Evolutionary conservation across 2,797 vertebrate genomes (phyloP), one percentile per base, ranked within the genome.

Genomic region (Mormyrops boulengeri): DNA sequence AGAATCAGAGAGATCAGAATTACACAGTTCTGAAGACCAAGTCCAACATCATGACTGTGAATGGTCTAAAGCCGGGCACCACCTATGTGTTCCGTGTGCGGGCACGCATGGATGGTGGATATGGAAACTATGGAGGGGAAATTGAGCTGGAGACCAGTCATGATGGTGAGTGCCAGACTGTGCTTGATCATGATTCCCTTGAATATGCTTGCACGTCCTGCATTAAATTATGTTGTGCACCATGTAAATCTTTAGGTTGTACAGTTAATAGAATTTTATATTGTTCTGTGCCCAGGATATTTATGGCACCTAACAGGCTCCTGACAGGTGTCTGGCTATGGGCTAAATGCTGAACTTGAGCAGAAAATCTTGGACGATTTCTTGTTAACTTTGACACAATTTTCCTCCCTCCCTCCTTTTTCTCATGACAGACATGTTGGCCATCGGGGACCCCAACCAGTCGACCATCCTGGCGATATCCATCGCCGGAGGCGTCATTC

Each of bases 1-100:
- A 97, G 97, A 97, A 97, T 93, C 97, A 97, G 93, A 94, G 95
- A 60, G 96, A 97, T 89, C 97, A 97, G 93, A 97, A 97, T 93
- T 97, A 97, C 93, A 97, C 96, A 0, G 96, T 97, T 34, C 82
- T 97, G 93, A 97, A 96, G 94, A 97, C 97, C 14, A 95, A 95
- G 92, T 96, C 96, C 87, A 96, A 96, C 93, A 95, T 95, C 93
- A 97, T 97, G 97, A 97, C 96, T 0, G 96, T 97, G 88, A 96
- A 97, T 2, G 97, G 97, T 11, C 94, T 97, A 17, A 97, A 97
- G 92, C 96, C 96, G 0, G 96, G 96, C 44, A 97, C 96, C 91
- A 96, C 95, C 34, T 97, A 97, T 0, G 95, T 97, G 90, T 97
- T 97, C 93, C 93, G 96, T 91, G 97, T 97, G 66, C 94, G 96